A percentile compares a stretch with the other conserved stretches of the same genome.
phyloP scores from a whole-genome alignment of 1,140 invertebrate species.

The Lepidurus couesii region DNA sequence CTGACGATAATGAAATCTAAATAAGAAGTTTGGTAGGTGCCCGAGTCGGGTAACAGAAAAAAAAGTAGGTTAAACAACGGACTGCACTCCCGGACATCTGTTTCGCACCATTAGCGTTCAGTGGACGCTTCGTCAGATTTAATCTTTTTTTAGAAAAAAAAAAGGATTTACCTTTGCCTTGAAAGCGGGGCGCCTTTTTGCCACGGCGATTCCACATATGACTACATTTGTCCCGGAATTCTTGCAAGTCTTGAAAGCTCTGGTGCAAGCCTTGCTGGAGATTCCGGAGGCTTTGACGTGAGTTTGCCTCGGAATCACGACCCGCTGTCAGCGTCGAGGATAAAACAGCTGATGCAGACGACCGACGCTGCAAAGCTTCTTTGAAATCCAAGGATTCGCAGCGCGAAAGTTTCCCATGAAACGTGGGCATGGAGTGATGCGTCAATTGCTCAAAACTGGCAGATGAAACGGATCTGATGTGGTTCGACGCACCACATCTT shows the following conservation, averaged over 20 bases:
- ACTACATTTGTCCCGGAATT: constrained; percentile 31
- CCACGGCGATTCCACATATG: constrained; percentile 23
- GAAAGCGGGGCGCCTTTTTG: constrained; percentile 28
- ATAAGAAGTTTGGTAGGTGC: neutral
- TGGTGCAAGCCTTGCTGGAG: constrained; percentile 29
- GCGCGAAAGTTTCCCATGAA: constrained; percentile 30
- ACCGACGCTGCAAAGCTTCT: neutral
- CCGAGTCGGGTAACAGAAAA: neutral
- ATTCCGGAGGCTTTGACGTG: constrained; percentile 29
- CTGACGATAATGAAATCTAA: constrained; percentile 10
- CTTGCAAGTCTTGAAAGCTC: constrained; percentile 30
- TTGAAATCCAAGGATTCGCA: constrained; percentile 28
- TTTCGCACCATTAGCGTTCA: neutral
- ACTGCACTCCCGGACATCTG: neutral
- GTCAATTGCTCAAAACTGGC: constrained; percentile 3
- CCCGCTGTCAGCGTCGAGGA: constrained; percentile 27
- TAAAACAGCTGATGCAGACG: neutral
- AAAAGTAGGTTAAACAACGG: constrained; percentile 22
- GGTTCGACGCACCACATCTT: neutral
- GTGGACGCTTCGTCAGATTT: neutral
- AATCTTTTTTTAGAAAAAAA: neutral
- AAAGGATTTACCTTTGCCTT: constrained; percentile 27
- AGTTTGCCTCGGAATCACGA: constrained; percentile 10
- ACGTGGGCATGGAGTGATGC: constrained; percentile 2
- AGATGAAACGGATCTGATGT: neutral